A percentile compares a stretch with the other conserved stretches of the same genome.
These are phyloP conservation scores for Nasonia longicornis DNA, from an alignment of 1,140 invertebrate genomes.

Conservation along the genomic window DNA sequence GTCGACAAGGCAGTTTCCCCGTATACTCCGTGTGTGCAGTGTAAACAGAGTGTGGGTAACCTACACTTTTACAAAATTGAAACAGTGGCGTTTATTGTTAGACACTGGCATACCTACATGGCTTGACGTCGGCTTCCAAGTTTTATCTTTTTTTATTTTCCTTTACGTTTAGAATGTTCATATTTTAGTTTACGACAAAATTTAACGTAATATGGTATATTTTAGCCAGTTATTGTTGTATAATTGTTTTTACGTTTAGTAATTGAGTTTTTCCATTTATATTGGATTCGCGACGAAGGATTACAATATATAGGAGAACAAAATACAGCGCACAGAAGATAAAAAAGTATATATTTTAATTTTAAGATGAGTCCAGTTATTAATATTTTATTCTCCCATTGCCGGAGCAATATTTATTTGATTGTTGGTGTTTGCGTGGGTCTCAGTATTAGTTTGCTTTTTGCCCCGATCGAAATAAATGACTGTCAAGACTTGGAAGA, in stretches of 20 bases:
- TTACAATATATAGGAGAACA: slow-evolving; percentile 6
- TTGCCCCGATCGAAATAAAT: slow-evolving; percentile 55
- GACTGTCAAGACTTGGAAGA: slow-evolving; percentile 50
- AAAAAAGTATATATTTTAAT: neutral
- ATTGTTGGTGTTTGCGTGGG: slow-evolving; percentile 64
- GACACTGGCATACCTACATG: neutral
- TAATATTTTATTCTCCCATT: slow-evolving; percentile 59
- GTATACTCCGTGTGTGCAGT: neutral
- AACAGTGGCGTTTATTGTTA: slow-evolving; percentile 22
- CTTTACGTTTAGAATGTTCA: neutral
- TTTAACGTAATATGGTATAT: slow-evolving; percentile 42
- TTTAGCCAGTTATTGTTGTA: slow-evolving; percentile 42
- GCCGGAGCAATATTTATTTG: slow-evolving; percentile 63
- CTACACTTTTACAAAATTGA: neutral
- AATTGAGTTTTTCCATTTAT: neutral
- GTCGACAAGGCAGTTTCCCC: neutral
- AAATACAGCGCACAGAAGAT: neutral
- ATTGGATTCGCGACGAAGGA: neutral
- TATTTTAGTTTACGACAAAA: neutral
- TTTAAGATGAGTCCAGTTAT: slow-evolving; percentile 57
- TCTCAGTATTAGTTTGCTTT: slow-evolving; percentile 63
- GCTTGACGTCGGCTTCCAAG: neutral
- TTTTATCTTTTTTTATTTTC: slow-evolving; percentile 2
- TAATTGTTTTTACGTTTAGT: slow-evolving; percentile 27
- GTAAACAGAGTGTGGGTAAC: slow-evolving; percentile 1